Base-by-base conservation (phyloP, 2,797 vertebrate species). In the Chelidonichthys spinosus region DNA sequence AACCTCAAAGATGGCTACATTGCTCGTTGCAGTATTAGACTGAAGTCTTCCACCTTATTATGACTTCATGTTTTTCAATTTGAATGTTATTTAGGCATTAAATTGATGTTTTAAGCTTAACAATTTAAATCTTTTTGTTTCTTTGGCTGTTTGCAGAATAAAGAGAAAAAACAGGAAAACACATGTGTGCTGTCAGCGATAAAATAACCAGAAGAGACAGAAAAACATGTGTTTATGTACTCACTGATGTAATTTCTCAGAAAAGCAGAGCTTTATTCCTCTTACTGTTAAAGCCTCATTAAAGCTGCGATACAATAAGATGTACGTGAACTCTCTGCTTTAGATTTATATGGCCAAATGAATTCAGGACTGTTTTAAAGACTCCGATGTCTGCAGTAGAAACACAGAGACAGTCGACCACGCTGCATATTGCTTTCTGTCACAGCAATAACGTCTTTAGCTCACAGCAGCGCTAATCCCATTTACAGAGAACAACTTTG, bases 381-480 rank as follows among this genome's bases (percentile, higher is more conserved):
- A 32, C 64, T 67, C 52, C 50, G 55, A 46, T 61, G 77, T 83
- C 69, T 73, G 40, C 71, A 67, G 56, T 33, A 46, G 56, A 75
- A 78, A 84, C 74, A 80, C 11, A 76, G 53, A 69, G 76, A 80
- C 59, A 82, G 72, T 13, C 44, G 64, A 76, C 44, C 36, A 54
- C 59, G 47, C 55, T 39, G 54, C 53, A 83, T 87, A 88, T 86
- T 89, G 83, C 76, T 75, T 74, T 77, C 70, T 83, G 84, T 81
- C 84, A 79, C 32, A 52, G 78, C 78, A 69, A 70, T 74, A 64
- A 76, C 82, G 60, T 81, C 72, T 73, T 56, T 62, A 76, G 18
- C 65, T 40, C 73, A 79, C 59, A n/a, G 11, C 70, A 11, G 44
- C 70, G 78, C 58, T 78, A 81, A 91, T 84, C 32, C 10, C 17